phyloP scores from a whole-genome alignment of 2,113 vertebrate species.

The Turnix velox region DNA sequence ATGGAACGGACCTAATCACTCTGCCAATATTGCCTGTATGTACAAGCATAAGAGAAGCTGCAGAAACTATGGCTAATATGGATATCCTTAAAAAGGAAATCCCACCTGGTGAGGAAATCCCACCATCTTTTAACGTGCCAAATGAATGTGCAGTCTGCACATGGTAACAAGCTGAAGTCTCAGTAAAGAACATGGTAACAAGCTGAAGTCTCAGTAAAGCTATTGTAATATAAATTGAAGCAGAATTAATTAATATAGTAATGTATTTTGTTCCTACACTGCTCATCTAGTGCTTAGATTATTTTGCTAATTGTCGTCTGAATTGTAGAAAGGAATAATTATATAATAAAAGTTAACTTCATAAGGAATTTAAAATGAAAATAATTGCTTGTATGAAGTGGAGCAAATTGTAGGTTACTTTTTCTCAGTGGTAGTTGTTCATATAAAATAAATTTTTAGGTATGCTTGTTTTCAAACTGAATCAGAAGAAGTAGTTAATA shows the following conservation, averaged over 20 bases:
- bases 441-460: not conserved
- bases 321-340: constrained; percentile 2
- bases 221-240: not conserved
- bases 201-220: not conserved
- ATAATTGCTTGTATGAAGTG: not conserved
- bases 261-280: constrained; percentile 31
- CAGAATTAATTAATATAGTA: constrained; percentile 15
- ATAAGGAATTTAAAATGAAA: not conserved
- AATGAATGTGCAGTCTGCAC: not conserved
- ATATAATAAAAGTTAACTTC: not conserved
- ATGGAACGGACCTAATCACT: not conserved
- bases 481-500: not conserved
- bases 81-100: not conserved
- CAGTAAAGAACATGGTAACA: not conserved
- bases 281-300: constrained; percentile 14
- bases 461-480: not conserved
- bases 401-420: not conserved
- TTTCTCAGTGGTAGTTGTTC: not conserved
- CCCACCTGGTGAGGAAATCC: not conserved
- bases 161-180: not conserved
- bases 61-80: not conserved
- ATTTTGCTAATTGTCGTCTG: constrained; percentile 18
- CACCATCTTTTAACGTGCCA: not conserved
- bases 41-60: not conserved
- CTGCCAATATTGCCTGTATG: not conserved